Evolutionary conservation across 2,797 vertebrate genomes (phyloP).

Genomic region (Hydrolagus colliei): DNA sequence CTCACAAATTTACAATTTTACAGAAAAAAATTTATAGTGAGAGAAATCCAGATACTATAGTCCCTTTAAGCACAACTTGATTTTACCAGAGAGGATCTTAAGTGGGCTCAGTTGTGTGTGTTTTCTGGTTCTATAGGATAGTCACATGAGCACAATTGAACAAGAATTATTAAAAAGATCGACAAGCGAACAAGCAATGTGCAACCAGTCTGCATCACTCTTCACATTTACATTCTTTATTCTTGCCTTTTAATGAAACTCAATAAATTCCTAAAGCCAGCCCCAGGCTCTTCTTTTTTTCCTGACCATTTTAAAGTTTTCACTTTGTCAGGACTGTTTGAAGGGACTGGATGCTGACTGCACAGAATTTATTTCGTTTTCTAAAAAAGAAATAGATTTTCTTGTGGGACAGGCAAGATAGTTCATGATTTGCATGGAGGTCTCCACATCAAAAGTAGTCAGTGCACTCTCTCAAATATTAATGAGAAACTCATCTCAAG

Average conservation of each 20-base stretch:
- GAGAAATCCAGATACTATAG: no score
- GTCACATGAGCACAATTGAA: not conserved
- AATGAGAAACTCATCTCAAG: constrained; percentile 80
- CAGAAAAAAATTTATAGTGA: no score
- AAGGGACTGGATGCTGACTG: constrained; percentile 14
- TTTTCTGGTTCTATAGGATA: not conserved
- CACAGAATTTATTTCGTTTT: constrained; percentile 24
- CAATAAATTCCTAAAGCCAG: constrained; percentile 5
- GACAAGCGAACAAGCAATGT: not conserved
- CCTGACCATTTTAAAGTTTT: constrained; percentile 15
- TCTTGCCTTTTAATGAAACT: not conserved
- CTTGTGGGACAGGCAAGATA: constrained; percentile 8
- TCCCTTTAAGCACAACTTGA: not conserved
- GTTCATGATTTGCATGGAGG: constrained; percentile 83
- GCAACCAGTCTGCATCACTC: not conserved
- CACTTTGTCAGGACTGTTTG: not conserved
- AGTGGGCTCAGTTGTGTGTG: not conserved
- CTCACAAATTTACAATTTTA: no score
- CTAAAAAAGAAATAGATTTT: not conserved
- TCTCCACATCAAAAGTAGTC: constrained; percentile 82
- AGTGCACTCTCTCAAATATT: constrained; percentile 91
- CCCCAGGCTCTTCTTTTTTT: not conserved
- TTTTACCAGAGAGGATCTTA: not conserved
- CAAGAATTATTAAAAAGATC: not conserved
- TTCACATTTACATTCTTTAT: not conserved